Conservation (phyloP, 2,113 vertebrate species). For the Lycaon pictus region DNA sequence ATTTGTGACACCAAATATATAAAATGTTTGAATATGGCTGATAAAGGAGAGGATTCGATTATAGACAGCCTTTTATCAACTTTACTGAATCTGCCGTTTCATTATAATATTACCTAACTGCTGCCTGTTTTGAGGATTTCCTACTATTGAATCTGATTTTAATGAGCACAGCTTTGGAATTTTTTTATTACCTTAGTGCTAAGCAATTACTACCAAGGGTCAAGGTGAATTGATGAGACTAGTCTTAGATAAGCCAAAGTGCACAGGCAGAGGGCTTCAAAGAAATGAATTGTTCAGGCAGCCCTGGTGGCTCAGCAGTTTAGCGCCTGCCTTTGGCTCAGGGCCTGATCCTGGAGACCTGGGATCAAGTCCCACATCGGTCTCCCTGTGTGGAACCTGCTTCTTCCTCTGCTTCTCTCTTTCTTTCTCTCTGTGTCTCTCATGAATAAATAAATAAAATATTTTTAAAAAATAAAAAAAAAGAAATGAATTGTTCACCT, state of each 20-base stretch:
- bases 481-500: not conserved
- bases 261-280: not conserved
- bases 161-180: not conserved
- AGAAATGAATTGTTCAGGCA: not conserved
- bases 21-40: not conserved
- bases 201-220: slow-evolving; percentile 47
- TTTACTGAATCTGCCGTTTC: not conserved
- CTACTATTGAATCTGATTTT: not conserved
- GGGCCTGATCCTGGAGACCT: no score
- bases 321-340: no score
- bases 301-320: no score
- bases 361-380: no score
- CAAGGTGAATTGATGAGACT: not conserved
- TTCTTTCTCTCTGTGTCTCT: no score
- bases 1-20: not conserved
- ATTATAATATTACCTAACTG: slow-evolving; percentile 46
- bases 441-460: no score
- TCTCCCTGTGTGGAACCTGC: no score
- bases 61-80: slow-evolving; percentile 40
- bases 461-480: no score
- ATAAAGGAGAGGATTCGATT: not conserved
- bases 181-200: slow-evolving; percentile 13
- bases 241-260: not conserved
- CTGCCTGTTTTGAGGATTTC: slow-evolving; percentile 30
- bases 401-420: no score